Percentiles rank a stretch among this genome's conserved stretches.
Evolutionary conservation across 2,888 invertebrate species (phyloP).

Genomic region (Lycaena phlaeas): DNA sequence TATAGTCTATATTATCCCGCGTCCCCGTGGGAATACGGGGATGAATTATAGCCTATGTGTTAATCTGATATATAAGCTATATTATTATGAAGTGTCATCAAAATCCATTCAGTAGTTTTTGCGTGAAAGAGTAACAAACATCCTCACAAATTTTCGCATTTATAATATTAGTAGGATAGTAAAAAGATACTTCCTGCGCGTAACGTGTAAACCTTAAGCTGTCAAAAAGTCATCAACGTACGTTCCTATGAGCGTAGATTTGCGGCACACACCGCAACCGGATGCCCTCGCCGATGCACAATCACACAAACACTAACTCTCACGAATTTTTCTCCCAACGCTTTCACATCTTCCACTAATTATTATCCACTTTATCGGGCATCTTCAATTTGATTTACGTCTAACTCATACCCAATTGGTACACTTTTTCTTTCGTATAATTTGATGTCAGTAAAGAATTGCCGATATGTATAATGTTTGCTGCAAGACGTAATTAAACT

Average conservation of each 20-base stretch:
- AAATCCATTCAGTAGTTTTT: too few relatives aligned
- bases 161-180: too few relatives aligned
- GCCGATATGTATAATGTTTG: conserved; percentile 2
- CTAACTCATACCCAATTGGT: conserved; percentile 64
- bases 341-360: conserved; percentile 72
- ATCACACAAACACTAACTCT: conserved; percentile 68
- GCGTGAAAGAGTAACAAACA: too few relatives aligned
- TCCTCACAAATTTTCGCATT: too few relatives aligned
- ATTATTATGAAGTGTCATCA: too few relatives aligned
- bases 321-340: conserved; percentile 73
- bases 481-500: background rate
- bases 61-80: too few relatives aligned
- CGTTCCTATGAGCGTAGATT: conserved; percentile 15
- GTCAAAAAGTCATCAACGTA: conserved; percentile 18
- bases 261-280: conserved; percentile 41
- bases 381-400: conserved; percentile 73
- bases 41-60: too few relatives aligned
- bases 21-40: too few relatives aligned
- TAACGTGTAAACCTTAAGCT: conserved; percentile 1
- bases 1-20: too few relatives aligned
- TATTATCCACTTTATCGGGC: conserved; percentile 73
- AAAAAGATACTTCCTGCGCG: background rate
- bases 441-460: conserved; percentile 23
- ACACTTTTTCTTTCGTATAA: conserved; percentile 67
- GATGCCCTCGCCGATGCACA: conserved; percentile 64